These are phyloP conservation scores for Pseudococcus viburni DNA, from an alignment of 2,888 invertebrate species.

Conservation along the genomic window DNA sequence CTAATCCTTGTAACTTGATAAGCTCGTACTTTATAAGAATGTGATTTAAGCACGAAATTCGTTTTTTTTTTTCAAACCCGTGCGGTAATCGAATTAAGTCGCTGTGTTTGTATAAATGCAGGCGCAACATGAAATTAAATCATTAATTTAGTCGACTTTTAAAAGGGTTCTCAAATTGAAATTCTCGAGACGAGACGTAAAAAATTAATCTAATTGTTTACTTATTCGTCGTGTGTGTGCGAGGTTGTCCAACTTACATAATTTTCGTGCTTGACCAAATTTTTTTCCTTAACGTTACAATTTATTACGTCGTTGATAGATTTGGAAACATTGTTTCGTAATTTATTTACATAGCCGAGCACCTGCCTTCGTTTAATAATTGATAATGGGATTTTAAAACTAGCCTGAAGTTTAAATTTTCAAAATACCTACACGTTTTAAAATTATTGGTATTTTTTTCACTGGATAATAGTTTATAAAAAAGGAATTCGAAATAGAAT, in stretches of 20 bases:
- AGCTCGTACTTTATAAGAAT: neutral
- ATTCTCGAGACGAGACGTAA: neutral
- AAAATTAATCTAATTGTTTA: neutral
- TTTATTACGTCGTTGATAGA: neutral
- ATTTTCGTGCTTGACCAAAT: neutral
- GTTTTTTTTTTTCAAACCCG: neutral
- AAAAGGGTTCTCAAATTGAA: constrained; percentile 7
- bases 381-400: neutral
- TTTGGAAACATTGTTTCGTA: neutral
- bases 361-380: neutral
- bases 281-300: neutral
- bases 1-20: constrained; percentile 19
- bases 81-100: constrained; percentile 6
- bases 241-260: neutral
- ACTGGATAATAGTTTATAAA: too few relatives aligned
- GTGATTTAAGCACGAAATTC: constrained; percentile 22
- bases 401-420: too few relatives aligned
- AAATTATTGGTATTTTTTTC: too few relatives aligned
- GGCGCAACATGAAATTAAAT: constrained; percentile 7
- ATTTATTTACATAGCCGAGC: neutral
- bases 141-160: neutral
- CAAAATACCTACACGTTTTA: too few relatives aligned
- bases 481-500: neutral
- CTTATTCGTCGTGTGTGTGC: neutral
- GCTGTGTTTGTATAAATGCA: neutral